phyloP scores from a whole-genome alignment of 2,888 invertebrate species.

The Drosophila prostipennis region DNA sequence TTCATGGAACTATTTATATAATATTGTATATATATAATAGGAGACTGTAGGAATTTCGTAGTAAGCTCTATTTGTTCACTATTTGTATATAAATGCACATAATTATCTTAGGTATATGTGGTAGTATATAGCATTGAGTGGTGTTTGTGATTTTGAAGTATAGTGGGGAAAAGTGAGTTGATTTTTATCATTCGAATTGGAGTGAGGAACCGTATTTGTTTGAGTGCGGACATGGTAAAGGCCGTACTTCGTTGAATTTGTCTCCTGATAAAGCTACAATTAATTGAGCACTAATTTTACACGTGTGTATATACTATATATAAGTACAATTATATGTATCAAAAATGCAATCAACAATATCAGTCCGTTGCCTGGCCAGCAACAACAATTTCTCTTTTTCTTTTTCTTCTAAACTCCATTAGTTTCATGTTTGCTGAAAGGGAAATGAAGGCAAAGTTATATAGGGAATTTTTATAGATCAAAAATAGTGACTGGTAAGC shows the following conservation, averaged over 20 bases:
- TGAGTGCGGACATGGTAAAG: slow-evolving; percentile 27
- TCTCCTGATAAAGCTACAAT: slow-evolving; percentile 56
- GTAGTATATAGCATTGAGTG: slow-evolving; percentile 33
- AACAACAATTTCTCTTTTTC: slow-evolving; percentile 59
- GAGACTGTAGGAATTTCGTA: slow-evolving; percentile 66
- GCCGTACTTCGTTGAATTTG: slow-evolving; percentile 31
- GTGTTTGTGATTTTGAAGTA: slow-evolving; percentile 10
- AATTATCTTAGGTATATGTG: slow-evolving; percentile 16
- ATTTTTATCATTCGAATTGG: slow-evolving; percentile 18
- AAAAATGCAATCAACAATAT: slow-evolving; percentile 77
- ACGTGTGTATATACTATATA: slow-evolving; percentile 37
- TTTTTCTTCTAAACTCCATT: slow-evolving; percentile 1
- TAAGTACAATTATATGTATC: slow-evolving; percentile 66
- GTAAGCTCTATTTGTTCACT: slow-evolving; percentile 72
- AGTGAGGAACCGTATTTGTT: slow-evolving; percentile 63
- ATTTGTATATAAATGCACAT: slow-evolving; percentile 30
- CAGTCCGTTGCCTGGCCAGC: slow-evolving; percentile 66
- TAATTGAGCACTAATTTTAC: slow-evolving; percentile 65
- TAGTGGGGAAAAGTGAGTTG: slow-evolving; percentile 29
- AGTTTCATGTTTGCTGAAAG: slow-evolving; percentile 4
- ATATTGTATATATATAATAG: slow-evolving; percentile 14
- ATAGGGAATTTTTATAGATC: too few species aligned
- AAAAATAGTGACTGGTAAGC: too few species aligned
- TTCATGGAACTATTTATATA: slow-evolving; percentile 26
- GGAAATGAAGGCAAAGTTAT: not conserved